Conservation (phyloP, 2,113 vertebrate species). For the Ceyx cyanopectus region DNA sequence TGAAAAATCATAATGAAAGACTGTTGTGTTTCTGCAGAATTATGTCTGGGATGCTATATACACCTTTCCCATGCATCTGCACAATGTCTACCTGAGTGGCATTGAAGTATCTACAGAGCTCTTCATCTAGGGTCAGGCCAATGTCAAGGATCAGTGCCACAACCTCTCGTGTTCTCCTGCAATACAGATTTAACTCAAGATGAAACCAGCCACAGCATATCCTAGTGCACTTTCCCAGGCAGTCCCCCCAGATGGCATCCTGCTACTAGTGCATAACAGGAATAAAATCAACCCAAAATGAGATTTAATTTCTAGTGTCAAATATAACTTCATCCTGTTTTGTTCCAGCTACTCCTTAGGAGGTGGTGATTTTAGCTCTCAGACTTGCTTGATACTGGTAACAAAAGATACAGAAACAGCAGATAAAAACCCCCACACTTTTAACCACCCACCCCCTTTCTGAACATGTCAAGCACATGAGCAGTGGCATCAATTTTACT, state of each 20-base stretch:
- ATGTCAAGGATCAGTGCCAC: slow-evolving; percentile 25
- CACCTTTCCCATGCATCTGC: background rate
- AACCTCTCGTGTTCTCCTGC: background rate
- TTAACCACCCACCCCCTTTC: background rate
- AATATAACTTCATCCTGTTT: background rate
- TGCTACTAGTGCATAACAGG: background rate
- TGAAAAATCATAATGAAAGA: background rate
- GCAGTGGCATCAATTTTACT: background rate
- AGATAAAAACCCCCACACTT: background rate
- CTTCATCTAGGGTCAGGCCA: slow-evolving; percentile 44
- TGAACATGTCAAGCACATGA: background rate
- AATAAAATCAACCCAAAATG: background rate
- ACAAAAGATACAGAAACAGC: background rate
- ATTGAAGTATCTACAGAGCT: background rate
- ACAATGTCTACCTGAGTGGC: background rate
- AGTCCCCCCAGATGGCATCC: background rate
- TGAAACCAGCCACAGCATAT: background rate
- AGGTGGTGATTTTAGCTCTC: background rate
- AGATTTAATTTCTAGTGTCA: background rate
- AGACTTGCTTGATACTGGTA: background rate
- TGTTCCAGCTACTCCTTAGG: background rate
- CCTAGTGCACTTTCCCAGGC: background rate
- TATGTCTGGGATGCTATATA: background rate
- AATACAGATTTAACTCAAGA: slow-evolving; percentile 21
- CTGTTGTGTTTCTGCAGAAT: background rate